Base-by-base conservation (phyloP, 2,113 vertebrate genomes). In the Eurypyga helias region DNA sequence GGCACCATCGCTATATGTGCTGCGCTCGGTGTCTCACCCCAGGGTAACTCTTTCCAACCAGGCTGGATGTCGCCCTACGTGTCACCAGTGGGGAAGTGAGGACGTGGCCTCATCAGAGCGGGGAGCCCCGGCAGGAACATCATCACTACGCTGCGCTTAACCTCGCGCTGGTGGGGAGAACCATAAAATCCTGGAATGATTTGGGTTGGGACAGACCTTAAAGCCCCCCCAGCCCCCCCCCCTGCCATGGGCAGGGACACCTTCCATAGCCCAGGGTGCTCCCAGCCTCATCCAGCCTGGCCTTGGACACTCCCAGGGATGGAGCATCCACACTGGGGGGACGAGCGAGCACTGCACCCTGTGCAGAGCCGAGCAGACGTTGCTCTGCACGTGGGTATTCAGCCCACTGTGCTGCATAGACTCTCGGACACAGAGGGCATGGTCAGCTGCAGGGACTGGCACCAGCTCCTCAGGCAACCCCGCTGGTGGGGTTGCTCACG, bases 321-420 rank as follows among this genome's bases (percentile, higher is more conserved):
- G 41, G 41, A 12, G 41, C 41, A 41, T 12, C 41, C 41, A 41
- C 41, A 41, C 10, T 12, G 41, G 41, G 41, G n/a, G n/a, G n/a
- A n/a, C n/a, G n/a, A n/a, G n/a, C n/a, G n/a, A 41, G 41, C 41
- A 41, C 41, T 41, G 41, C 41, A 41, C 41, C 41, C 41, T 12
- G 41, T 41, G 41, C 12, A 41, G 41, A 41, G 41, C 41, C 41
- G 41, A 41, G 41, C 41, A 41, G 41, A 41, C 41, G 41, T 41
- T 41, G n/a, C n/a, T n/a, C n/a, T n/a, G n/a, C n/a, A n/a, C n/a
- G n/a, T n/a, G 41, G 41, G 41, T 12, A 10, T 41, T 41, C 41
- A 38, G 54, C n/a, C 52, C 62, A 7, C 24, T 1, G 3, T 0
- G 7, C 17, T 5, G 17, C 62, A 33, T 24, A 29, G 25, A 33